Conservation (phyloP, 2,113 vertebrate species). For the Cololabis saira region DNA sequence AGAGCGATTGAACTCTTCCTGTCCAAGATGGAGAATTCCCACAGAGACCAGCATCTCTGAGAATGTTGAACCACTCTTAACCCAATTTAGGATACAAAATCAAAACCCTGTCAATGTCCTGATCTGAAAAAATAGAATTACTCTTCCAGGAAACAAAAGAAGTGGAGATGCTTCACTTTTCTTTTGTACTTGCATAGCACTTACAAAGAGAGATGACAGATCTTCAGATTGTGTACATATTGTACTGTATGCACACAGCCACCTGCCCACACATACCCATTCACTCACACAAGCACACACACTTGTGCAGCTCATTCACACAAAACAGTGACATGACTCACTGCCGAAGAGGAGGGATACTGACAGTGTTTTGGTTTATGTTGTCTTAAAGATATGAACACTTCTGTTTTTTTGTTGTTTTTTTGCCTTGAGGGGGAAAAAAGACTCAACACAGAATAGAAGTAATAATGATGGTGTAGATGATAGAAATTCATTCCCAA, state of each 20-base stretch:
- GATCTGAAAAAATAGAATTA: conserved; percentile 80
- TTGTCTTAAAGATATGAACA: conserved; percentile 74
- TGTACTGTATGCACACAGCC: conserved; percentile 41
- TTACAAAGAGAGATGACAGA: conserved; percentile 79
- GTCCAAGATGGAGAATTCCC: conserved; percentile 44
- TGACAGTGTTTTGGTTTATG: conserved; percentile 77
- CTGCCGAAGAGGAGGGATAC: conserved; percentile 77
- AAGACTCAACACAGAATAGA: conserved; percentile 36
- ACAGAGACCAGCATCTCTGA: conserved; percentile 26
- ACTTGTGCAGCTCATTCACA: conserved; percentile 61
- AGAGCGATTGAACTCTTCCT: conserved; percentile 40
- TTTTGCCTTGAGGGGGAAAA: conserved; percentile 48
- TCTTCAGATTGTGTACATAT: conserved; percentile 47
- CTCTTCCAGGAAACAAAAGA: conserved; percentile 77
- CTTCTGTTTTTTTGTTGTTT: conserved; percentile 48
- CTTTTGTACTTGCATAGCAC: conserved; percentile 87
- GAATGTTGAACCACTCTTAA: conserved; percentile 32
- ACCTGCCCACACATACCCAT: conserved; percentile 49
- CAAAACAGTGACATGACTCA: conserved; percentile 72
- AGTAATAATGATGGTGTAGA: conserved; percentile 32
- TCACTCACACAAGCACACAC: conserved; percentile 11
- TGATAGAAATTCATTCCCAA: conserved; percentile 42
- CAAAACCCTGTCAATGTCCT: conserved; percentile 76
- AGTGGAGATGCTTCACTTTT: conserved; percentile 76
- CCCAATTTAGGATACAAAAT: conserved; percentile 64